Evolutionary conservation across 1,140 invertebrate genomes (phyloP).

Genomic region (Cylas formicarius): DNA sequence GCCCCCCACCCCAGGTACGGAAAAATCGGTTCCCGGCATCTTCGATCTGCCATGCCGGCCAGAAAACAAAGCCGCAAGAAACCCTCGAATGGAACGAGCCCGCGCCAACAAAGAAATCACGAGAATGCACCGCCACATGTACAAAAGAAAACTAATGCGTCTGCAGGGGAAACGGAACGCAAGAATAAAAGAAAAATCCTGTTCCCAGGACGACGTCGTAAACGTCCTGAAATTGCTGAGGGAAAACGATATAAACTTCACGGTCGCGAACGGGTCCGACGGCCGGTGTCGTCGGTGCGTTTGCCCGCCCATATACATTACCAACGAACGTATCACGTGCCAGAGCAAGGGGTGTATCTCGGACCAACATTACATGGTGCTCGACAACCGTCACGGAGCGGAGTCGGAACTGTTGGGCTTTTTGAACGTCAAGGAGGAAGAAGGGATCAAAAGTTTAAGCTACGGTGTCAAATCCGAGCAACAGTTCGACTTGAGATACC

Average conservation of each 20-base stretch:
- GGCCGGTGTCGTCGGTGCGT: too few species aligned
- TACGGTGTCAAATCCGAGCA: too few species aligned
- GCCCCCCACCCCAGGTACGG: conserved; percentile 2
- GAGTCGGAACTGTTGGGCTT: conserved; percentile 21
- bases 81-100: not conserved
- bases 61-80: not conserved
- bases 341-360: too few species aligned
- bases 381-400: conserved; percentile 7
- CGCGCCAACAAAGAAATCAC: not conserved
- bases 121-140: not conserved
- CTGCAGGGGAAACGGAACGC: not conserved
- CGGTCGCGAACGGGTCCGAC: too few species aligned
- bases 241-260: too few species aligned
- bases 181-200: conserved; percentile 4
- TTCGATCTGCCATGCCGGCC: not conserved
- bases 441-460: conserved; percentile 1
- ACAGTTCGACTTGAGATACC: not conserved
- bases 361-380: conserved; percentile 3
- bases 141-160: not conserved
- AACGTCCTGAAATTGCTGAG: too few species aligned
- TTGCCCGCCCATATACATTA: too few species aligned
- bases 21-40: not conserved
- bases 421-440: conserved; percentile 20
- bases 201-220: too few species aligned
- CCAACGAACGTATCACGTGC: not conserved